Base-by-base conservation (phyloP, 2,797 vertebrate species). In the Semotilus atromaculatus region DNA sequence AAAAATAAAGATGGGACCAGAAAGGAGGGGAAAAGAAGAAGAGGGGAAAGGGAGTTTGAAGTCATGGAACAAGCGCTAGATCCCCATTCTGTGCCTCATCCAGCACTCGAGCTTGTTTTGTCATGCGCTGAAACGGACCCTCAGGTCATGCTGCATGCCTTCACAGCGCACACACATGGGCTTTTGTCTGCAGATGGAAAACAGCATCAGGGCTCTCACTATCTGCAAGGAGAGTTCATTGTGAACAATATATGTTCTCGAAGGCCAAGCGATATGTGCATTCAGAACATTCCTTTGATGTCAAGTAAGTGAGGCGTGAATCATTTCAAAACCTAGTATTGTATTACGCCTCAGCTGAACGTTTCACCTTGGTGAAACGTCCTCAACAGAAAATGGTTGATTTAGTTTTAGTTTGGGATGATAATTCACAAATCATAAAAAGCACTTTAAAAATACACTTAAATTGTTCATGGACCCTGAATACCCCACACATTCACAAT, bases 131-230 rank as follows among this genome's bases (percentile, higher is more conserved):
- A 60, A 83, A 87, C 7, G 73, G 80, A 74, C 82, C 82, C 77
- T 66, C 71, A 84, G 86, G 85, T 87, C 85, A 80, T 82, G 80
- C 70, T 83, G 81, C 85, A 88, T 87, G 85, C 77, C 77, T 89
- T 85, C 70, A 82, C 80, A 78, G 53, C 14, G 60, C 51, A 84
- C 67, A 83, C 83, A 85, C 83, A 78, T 36, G n/a, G 38, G 75
- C 76, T 85, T 85, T 80, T 85, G 83, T 84, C 67, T 79, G 76
- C 67, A 31, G 76, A 85, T 80, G 53, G 53, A 71, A 84, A 72
- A 71, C 23, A n/a, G 29, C 83, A 66, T 80, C 75, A 26, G 75
- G n/a, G 51, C 66, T 60, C 34, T 71, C 66, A 2, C 38, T 79
- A 79, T 79, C 66, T 84, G 9, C 38, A 36, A 53, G 11, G 16